phyloP scores from a whole-genome alignment of 2,797 vertebrate genomes.

The Lepidocolaptes lacrymiger region DNA sequence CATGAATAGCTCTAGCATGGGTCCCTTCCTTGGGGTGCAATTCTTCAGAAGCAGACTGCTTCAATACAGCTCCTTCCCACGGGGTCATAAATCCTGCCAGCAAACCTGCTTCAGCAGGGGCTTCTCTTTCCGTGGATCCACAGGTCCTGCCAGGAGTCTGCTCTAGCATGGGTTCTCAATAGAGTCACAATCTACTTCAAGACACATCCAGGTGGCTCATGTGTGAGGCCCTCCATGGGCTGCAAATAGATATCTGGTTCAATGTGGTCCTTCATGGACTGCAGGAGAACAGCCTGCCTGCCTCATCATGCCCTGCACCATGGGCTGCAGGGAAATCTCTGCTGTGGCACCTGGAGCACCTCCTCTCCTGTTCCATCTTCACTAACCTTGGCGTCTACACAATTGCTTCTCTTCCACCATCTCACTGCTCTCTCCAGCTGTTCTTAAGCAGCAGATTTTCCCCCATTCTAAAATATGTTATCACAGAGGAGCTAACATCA shows the following conservation, averaged over 20 bases:
- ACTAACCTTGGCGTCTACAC: neutral
- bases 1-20: accelerated
- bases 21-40: neutral
- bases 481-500: accelerated
- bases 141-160: neutral
- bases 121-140: neutral
- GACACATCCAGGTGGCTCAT: accelerated
- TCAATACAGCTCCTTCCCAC: neutral
- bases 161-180: accelerated
- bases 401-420: neutral
- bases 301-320: neutral
- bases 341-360: accelerated
- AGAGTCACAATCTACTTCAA: neutral
- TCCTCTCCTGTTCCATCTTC: neutral
- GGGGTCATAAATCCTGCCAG: neutral
- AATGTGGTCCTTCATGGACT: accelerated
- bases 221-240: accelerated
- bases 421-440: neutral
- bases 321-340: neutral
- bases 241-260: neutral
- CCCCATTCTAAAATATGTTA: neutral
- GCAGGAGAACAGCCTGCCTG: neutral
- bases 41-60: neutral
- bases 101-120: accelerated
- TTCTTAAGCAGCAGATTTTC: neutral